phyloP scores from a whole-genome alignment of 2,888 invertebrate genomes.

The Apodemia mormo region DNA sequence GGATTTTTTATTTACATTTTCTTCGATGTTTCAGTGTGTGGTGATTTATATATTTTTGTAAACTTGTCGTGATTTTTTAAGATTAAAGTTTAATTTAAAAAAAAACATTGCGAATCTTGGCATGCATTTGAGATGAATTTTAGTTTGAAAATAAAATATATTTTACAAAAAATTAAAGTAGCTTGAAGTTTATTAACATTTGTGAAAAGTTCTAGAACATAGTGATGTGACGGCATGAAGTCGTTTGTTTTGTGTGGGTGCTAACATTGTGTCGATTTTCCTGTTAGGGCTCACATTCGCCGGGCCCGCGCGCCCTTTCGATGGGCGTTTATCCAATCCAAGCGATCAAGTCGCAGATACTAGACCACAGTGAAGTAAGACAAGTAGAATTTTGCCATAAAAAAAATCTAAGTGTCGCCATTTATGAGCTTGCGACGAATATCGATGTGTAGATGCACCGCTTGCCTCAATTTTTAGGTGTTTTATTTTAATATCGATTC shows the following conservation, averaged over 20 bases:
- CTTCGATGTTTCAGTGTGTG: constrained; percentile 45
- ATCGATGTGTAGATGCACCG: constrained; percentile 81
- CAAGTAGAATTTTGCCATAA: constrained; percentile 55
- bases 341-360: constrained; percentile 93
- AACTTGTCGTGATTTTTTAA: constrained; percentile 29
- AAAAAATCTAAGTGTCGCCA: constrained; percentile 62
- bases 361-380: constrained; percentile 95
- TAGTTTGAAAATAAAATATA: constrained; percentile 37
- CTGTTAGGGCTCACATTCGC: constrained; percentile 93
- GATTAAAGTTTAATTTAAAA: constrained; percentile 11
- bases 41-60: constrained; percentile 36
- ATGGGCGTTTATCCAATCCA: constrained; percentile 96
- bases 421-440: constrained; percentile 70
- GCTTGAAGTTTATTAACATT: constrained; percentile 61
- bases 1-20: constrained; percentile 58
- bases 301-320: constrained; percentile 93
- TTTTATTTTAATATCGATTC: constrained; percentile 44
- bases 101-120: constrained; percentile 39
- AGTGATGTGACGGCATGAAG: constrained; percentile 68
- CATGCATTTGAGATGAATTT: constrained; percentile 58
- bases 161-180: constrained; percentile 48
- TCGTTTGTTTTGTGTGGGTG: constrained; percentile 81
- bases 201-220: constrained; percentile 47
- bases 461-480: constrained; percentile 71
- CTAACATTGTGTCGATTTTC: constrained; percentile 82